Evolutionary conservation across 2,888 invertebrate genomes (phyloP), one percentile per base, ranked within the genome.

Genomic region (Platycnemis pennipes): DNA sequence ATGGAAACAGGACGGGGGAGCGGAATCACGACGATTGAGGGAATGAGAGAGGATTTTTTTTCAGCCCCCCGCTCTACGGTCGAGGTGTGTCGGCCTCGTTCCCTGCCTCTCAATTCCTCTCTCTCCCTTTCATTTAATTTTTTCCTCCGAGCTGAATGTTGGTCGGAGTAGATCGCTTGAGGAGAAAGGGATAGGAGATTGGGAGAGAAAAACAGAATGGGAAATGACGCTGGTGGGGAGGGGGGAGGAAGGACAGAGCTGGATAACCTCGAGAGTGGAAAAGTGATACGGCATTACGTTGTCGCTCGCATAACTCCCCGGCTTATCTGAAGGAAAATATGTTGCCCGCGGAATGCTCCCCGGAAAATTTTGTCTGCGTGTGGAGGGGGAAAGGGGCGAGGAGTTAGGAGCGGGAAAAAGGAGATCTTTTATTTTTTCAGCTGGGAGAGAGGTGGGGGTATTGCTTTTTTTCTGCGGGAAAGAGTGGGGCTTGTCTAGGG

Each of bases 271-370:
- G 63, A 22, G 63, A 63, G 63, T 63, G 63, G 63, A 63, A 63
- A 63, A 63, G 63, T 63, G 63, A 63, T 63, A 63, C 63, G 63
- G 63, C 63, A 63, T 63, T 63, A 63, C 77, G 77, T 77, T 77
- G 77, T 77, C 77, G 37, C 77, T 77, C 77, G 77, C 77, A 37
- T 77, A 77, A 77, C 77, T 77, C 77, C 26, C 31, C 31, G 37
- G 77, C 77, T 77, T 77, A 77, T 77, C 77, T 77, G 8, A 37
- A 77, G 77, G 77, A 77, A 77, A 77, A 77, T 77, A 77, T 37
- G 77, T 77, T 77, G 63, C 63, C 77, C 77, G 37, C 31, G 31
- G 37, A 37, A 77, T 77, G 37, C 37, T 11, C 31, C 31, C 37
- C 77, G 77, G 37, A 77, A 63, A 31, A 77, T 77, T 77, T 77